Conservation (phyloP, 1,140 invertebrate species). For the Ericerus pela region DNA sequence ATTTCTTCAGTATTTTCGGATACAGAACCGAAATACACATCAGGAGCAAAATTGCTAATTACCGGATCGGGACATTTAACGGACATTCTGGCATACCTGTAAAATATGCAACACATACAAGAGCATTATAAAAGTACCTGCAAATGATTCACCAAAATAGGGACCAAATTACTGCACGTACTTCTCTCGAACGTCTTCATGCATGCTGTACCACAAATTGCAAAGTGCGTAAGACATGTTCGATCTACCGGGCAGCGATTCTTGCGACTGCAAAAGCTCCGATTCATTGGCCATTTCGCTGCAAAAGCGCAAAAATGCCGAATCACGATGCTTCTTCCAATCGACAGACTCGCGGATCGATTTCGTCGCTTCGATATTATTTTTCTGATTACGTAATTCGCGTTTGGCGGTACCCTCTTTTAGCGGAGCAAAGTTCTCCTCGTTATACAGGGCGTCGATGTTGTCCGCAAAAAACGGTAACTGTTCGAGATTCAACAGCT, state of each 20-base stretch:
- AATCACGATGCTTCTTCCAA: slow-evolving; percentile 16
- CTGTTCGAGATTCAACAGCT: slow-evolving; percentile 66
- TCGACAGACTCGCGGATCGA: too few species aligned
- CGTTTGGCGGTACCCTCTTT: too few species aligned
- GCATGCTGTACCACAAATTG: slow-evolving; percentile 43
- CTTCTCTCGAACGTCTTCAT: slow-evolving; percentile 39
- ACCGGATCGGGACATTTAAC: slow-evolving; percentile 55
- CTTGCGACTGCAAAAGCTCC: slow-evolving; percentile 26
- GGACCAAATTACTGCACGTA: too few species aligned
- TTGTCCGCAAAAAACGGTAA: slow-evolving; percentile 73
- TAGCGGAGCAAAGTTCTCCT: too few species aligned
- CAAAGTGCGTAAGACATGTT: slow-evolving; percentile 37
- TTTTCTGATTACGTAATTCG: too few species aligned
- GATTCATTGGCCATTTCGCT: slow-evolving; percentile 19
- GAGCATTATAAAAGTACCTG: too few species aligned
- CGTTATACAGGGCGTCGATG: slow-evolving; percentile 43
- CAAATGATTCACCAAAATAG: too few species aligned
- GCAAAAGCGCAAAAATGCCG: slow-evolving; percentile 22
- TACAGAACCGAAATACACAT: slow-evolving; percentile 61
- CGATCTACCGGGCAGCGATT: slow-evolving; percentile 25
- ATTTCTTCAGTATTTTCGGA: slow-evolving; percentile 59
- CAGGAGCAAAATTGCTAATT: slow-evolving; percentile 47
- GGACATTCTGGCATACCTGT: neutral
- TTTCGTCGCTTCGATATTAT: too few species aligned
- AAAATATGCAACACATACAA: slow-evolving; percentile 1